A percentile compares a stretch with the other conserved stretches of the same genome.
phyloP scores from a whole-genome alignment of 2,888 invertebrate genomes.

The Euplexia lucipara region DNA sequence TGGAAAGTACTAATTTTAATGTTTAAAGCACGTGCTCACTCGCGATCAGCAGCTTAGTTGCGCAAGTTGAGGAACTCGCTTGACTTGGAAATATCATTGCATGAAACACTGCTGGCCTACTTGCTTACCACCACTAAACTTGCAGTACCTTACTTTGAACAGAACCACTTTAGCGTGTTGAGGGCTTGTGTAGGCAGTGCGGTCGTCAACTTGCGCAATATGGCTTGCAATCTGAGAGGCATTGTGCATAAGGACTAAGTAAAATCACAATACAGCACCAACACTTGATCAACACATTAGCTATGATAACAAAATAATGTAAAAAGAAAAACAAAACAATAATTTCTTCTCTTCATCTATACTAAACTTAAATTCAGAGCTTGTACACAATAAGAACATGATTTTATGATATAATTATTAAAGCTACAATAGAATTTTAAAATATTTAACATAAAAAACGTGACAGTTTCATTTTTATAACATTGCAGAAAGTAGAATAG shows the following conservation, averaged over 20 bases:
- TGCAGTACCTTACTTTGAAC: background rate
- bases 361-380: background rate
- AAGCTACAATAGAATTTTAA: slow-evolving; percentile 24
- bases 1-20: background rate
- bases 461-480: slow-evolving; percentile 8
- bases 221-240: background rate
- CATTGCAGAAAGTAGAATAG: slow-evolving; percentile 18
- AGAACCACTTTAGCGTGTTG: no score
- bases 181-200: no score
- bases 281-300: slow-evolving; percentile 23
- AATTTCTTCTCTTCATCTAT: background rate
- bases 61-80: background rate
- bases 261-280: slow-evolving; percentile 60
- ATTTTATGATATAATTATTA: slow-evolving; percentile 27
- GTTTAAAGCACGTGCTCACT: slow-evolving; percentile 1
- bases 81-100: background rate
- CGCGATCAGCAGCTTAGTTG: slow-evolving; percentile 5
- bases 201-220: background rate
- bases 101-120: background rate
- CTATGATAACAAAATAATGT: slow-evolving; percentile 25
- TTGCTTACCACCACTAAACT: background rate
- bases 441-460: slow-evolving; percentile 19
- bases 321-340: slow-evolving; percentile 35
- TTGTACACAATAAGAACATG: slow-evolving; percentile 17
- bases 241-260: slow-evolving; percentile 26